Evolutionary conservation across 2,797 vertebrate genomes (phyloP), one percentile per base, ranked within the genome.

Genomic region (Limosa lapponica): DNA sequence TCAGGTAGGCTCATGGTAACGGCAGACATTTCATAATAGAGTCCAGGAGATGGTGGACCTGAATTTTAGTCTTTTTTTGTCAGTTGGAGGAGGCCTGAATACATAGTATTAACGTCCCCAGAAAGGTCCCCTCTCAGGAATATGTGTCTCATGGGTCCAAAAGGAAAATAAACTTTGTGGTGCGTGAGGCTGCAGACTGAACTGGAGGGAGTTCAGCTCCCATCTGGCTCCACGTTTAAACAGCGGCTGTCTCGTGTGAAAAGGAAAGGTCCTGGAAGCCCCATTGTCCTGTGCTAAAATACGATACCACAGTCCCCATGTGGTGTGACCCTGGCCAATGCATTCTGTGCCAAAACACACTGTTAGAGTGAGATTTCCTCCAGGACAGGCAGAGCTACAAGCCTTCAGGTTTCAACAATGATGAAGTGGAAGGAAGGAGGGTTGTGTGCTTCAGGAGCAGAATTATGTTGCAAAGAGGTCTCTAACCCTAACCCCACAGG

Each of bases 261-360:
- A 87, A 74, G 44, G 52, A 64, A 75, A 93, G 32, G 36, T 70
- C 36, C 84, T 87, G 81, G 84, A 70, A 94, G 36, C 37, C 34
- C 71, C 27, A 32, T 39, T 82, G 90, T 92, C 90, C 80, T 83
- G 57, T 82, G 65, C 49, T 90, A 71, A 82, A 85, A 71, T 36
- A 37, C 1, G 6, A 83, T 74, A 87, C 62, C 90, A 87, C 66
- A 86, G 54, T 54, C 32, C 85, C 72, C 72, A 39, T 48, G 92
- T 51, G 93, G 25, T 28, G n/a, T 86, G 87, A 93, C 79, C 73
- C 65, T 1, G 3, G 73, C 20, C 90, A 90, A 48, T 0, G 2
- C 54, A 9, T 5, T 2, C n/a, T 55, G 84, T 75, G 94, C 87
- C 91, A 95, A 93, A 96, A 93, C 71, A 95, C 41, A 41, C 66